These are phyloP conservation scores for Cuniculus paca DNA, from an alignment of 2,797 vertebrate genomes.

Conservation along the genomic window DNA sequence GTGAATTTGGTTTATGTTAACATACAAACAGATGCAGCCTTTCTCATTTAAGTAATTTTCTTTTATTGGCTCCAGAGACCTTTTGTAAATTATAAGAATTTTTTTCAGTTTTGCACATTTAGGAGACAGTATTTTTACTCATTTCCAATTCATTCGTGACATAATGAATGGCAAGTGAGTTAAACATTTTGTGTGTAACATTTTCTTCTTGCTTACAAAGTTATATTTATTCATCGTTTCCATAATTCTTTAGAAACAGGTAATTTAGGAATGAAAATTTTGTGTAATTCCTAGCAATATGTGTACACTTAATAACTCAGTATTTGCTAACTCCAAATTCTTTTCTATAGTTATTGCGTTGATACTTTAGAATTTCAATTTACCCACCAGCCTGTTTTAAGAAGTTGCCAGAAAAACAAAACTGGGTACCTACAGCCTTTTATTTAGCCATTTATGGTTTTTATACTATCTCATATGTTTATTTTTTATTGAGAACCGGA, in stretches of 20 bases:
- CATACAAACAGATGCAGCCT: neutral
- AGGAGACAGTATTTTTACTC: neutral
- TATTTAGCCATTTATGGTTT: neutral
- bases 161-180: neutral
- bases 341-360: slow-evolving; percentile 3
- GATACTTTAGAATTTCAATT: neutral
- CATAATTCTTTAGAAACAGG: slow-evolving; percentile 39
- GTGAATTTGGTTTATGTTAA: neutral
- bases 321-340: slow-evolving; percentile 8
- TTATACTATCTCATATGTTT: neutral
- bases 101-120: neutral
- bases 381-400: neutral
- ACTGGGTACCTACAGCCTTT: neutral
- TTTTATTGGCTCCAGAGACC: neutral
- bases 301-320: neutral
- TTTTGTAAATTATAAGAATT: neutral
- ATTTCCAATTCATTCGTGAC: neutral
- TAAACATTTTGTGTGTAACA: neutral
- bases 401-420: neutral
- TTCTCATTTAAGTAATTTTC: neutral
- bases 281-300: neutral
- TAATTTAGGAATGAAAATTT: slow-evolving; percentile 53
- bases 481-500: neutral
- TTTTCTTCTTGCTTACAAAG: slow-evolving; percentile 29
- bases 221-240: neutral